A percentile compares a stretch with the other conserved stretches of the same genome.
Evolutionary conservation across 2,113 vertebrate species (phyloP).

Genomic region (Passer montanus): DNA sequence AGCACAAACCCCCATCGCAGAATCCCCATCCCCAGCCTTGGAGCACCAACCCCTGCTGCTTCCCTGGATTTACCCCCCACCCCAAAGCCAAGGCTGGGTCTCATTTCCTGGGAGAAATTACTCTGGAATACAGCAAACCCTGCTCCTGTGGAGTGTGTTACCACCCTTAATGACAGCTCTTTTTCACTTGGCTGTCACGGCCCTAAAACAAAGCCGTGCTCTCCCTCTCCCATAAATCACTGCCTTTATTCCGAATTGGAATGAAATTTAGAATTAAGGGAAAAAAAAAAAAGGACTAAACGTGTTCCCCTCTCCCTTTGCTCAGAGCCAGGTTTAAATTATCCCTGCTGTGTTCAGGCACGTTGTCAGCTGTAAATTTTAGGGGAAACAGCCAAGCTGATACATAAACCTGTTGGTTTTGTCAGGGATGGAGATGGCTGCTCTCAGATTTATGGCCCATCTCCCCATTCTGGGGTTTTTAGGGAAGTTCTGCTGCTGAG

Average conservation of each 20-base stretch:
- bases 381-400: constrained; percentile 14
- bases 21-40: no score
- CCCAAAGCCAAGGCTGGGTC: neutral
- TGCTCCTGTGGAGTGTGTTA: neutral
- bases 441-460: constrained; percentile 33
- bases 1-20: neutral
- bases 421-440: neutral
- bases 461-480: neutral
- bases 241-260: neutral
- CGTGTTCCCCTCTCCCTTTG: neutral
- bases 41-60: neutral
- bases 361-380: constrained; percentile 48
- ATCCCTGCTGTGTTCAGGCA: neutral
- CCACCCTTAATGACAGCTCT: neutral
- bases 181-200: neutral
- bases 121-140: neutral
- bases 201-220: neutral
- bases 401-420: constrained; percentile 47
- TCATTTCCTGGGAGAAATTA: neutral
- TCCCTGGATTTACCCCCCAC: neutral
- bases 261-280: neutral
- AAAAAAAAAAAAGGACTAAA: neutral
- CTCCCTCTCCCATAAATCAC: neutral
- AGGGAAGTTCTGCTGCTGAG: neutral
- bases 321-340: neutral